phyloP scores from a whole-genome alignment of 2,113 vertebrate species.

The Corvus cornix region DNA sequence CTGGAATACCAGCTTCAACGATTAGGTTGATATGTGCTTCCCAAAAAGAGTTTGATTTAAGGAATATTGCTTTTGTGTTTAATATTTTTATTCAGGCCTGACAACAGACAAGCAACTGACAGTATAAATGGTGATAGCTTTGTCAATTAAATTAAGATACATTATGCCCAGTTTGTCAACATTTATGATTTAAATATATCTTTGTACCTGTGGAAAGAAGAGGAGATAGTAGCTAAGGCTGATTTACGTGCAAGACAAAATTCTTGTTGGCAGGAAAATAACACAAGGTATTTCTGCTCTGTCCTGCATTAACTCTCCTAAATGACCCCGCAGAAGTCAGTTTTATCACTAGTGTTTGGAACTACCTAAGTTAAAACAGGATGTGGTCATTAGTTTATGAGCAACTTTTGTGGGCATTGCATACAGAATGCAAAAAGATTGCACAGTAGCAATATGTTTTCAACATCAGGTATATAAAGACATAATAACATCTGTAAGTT shows the following conservation, averaged over 20 bases:
- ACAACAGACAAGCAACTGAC: neutral
- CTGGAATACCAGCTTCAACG: neutral
- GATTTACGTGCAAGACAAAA: neutral
- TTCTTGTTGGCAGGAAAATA: neutral
- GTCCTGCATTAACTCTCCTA: neutral
- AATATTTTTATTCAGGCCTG: slow-evolving; percentile 11
- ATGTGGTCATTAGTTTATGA: neutral
- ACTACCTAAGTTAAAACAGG: neutral
- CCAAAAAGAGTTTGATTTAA: slow-evolving; percentile 3
- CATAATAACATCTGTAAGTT: neutral
- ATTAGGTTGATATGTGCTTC: neutral
- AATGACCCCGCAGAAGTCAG: neutral
- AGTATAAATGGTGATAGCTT: neutral
- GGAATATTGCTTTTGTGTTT: slow-evolving; percentile 13
- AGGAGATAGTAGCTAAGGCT: neutral
- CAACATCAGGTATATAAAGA: neutral
- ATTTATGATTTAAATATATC: neutral
- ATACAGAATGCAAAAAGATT: neutral
- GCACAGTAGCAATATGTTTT: neutral
- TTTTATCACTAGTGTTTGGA: neutral
- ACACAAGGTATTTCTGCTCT: neutral
- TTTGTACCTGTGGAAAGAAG: neutral
- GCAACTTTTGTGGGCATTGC: neutral
- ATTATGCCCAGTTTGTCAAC: neutral
- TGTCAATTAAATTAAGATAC: slow-evolving; percentile 11